Evolutionary conservation across 2,888 invertebrate genomes (phyloP).

Genomic region (Oasisia sp.): DNA sequence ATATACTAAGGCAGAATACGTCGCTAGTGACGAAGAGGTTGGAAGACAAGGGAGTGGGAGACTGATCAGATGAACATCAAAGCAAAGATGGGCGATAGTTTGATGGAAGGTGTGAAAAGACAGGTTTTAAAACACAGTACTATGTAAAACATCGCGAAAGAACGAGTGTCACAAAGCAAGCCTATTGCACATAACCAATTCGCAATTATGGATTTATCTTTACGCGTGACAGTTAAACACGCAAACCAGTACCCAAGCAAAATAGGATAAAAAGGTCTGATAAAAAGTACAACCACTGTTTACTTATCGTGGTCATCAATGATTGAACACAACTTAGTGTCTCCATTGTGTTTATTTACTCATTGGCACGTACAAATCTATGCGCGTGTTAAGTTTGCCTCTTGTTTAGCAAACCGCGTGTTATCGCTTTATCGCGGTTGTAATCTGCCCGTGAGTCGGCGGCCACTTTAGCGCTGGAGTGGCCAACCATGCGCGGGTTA

Average conservation of each 20-base stretch:
- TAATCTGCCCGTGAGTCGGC: not conserved
- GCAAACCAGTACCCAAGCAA: not conserved
- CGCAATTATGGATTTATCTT: not conserved
- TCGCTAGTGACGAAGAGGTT: not conserved
- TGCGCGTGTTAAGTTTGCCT: not conserved
- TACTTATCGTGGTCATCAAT: not conserved
- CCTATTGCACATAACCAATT: not conserved
- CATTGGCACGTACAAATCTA: not conserved
- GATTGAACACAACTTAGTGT: conserved; percentile 3
- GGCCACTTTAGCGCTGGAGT: not conserved
- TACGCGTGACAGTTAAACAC: not conserved
- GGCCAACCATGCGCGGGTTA: not conserved
- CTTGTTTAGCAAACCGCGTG: conserved; percentile 8
- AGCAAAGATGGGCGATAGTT: not conserved
- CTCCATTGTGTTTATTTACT: not conserved
- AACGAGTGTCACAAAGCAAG: too few relatives aligned
- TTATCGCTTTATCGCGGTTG: not conserved
- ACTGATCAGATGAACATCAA: not conserved
- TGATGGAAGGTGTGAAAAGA: not conserved
- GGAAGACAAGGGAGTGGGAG: not conserved
- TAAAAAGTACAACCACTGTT: not conserved
- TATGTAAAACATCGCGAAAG: not conserved
- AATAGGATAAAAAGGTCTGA: not conserved
- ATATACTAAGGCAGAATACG: not conserved
- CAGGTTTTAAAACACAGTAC: too few relatives aligned